Conservation (phyloP, 2,888 invertebrate genomes). For the Microplitis deprimator region DNA sequence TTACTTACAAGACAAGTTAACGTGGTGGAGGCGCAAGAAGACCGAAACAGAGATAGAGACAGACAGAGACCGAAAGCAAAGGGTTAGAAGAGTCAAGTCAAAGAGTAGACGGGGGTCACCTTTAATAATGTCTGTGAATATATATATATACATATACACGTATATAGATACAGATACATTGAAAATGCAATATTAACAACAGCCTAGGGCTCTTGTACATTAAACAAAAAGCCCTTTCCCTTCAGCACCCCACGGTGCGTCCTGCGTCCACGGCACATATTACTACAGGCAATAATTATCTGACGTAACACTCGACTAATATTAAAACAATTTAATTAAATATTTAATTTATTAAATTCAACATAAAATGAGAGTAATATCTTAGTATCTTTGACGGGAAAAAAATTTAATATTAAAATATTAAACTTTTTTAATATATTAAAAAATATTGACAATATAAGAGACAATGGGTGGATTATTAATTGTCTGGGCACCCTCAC, state of each 20-base stretch:
- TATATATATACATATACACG: constrained; percentile 45
- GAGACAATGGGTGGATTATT: neutral
- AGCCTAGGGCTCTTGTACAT: constrained; percentile 57
- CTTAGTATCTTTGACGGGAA: neutral
- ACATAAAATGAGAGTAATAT: neutral
- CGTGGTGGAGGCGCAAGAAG: constrained; percentile 30
- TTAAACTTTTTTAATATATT: neutral
- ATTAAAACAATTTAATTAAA: neutral
- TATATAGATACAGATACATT: constrained; percentile 57
- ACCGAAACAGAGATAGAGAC: neutral
- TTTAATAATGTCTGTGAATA: constrained; percentile 29
- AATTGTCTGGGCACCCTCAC: neutral
- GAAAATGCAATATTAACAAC: constrained; percentile 71
- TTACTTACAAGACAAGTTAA: constrained; percentile 14
- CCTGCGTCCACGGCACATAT: neutral
- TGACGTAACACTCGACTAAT: neutral
- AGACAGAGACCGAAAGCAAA: constrained; percentile 8
- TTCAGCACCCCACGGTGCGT: neutral
- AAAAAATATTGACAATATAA: neutral
- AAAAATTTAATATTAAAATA: neutral
- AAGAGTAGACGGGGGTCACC: constrained; percentile 8
- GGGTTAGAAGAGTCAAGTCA: constrained; percentile 32
- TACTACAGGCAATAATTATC: neutral
- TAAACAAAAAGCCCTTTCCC: neutral
- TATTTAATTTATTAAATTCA: neutral